Evolutionary conservation across 2,113 vertebrate species (phyloP), one percentile per base, ranked within the genome.

Genomic region (Ifrita kowaldi): DNA sequence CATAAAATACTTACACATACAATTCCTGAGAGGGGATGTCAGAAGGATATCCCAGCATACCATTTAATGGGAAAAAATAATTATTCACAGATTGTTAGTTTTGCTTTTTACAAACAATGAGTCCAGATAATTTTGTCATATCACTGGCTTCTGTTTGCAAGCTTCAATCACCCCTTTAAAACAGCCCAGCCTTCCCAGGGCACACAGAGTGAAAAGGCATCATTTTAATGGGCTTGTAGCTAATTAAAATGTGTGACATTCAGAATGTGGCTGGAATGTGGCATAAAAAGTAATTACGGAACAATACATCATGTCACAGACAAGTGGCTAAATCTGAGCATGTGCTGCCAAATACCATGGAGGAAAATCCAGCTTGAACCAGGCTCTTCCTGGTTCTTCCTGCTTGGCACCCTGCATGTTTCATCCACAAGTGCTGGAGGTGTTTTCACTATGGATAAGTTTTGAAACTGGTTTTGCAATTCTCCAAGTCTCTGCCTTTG

Each of bases 221-320:
- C 63, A 62, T 81, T 96, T 95, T 83, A 96, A 95, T 89, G 85
- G 88, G 52, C 60, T 94, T 78, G 90, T 64, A 82, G 85, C 92
- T 96, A 95, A 95, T 97, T 95, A 97, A 93, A 95, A 91, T 30
- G 44, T 89, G 95, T 93, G 87, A 85, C 95, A 90, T 96, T 96
- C 91, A 94, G 91, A 84, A 65, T 26, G 67, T 23, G 55, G 63
- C 87, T 90, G 94, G 87, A 91, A 91, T 20, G 39, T 16, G 69
- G 39, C 87, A 89, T 59, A 70, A 91, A 86, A 92, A 91, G 62
- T 84, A 90, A 95, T 95, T 92, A 92, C 76, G 57, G 94, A 53
- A 65, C 76, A 87, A 95, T 96, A 9, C 30, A 80, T 94, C 89
- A 91, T 67, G 85, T 82, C 88, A 71, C 0, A 3, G 92, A n/a